These are phyloP conservation scores for Euplagia quadripunctaria DNA, from an alignment of 2,888 invertebrate species.

Conservation along the genomic window DNA sequence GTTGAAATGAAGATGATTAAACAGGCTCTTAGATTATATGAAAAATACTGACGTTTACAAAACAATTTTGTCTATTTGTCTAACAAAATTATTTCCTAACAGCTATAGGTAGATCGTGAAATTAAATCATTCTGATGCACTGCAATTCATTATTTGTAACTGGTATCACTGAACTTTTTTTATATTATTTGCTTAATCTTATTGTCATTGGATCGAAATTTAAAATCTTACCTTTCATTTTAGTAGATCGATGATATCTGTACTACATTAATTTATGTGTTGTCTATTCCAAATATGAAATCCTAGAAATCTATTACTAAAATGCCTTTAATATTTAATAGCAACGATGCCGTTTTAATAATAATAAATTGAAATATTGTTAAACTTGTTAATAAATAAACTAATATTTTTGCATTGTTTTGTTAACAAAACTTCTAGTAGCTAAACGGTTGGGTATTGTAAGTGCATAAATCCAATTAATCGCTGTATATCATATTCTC, in stretches of 20 bases:
- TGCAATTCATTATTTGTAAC: background rate
- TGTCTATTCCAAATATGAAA: conserved; percentile 18
- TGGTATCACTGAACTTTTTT: conserved; percentile 7
- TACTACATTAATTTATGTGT: conserved; percentile 20
- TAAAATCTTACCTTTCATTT: conserved; percentile 6
- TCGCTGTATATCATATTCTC: no score
- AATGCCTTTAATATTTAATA: conserved; percentile 46
- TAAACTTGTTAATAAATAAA: conserved; percentile 32
- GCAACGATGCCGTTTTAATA: conserved; percentile 31
- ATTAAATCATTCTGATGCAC: background rate
- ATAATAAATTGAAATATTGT: conserved; percentile 36
- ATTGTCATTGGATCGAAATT: conserved; percentile 18
- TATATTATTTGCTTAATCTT: conserved; percentile 23
- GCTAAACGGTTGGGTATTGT: conserved; percentile 26
- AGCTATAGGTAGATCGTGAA: background rate
- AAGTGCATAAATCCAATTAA: conserved; percentile 25
- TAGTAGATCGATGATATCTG: conserved; percentile 18
- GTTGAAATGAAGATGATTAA: background rate
- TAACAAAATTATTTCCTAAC: background rate
- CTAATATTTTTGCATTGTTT: conserved; percentile 42
- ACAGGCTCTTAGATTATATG: background rate
- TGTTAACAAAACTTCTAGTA: conserved; percentile 32
- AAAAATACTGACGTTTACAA: background rate
- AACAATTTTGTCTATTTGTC: background rate
- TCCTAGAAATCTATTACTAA: conserved; percentile 35